phyloP scores from a whole-genome alignment of 2,797 vertebrate species.

The Phoeniculus purpureus region DNA sequence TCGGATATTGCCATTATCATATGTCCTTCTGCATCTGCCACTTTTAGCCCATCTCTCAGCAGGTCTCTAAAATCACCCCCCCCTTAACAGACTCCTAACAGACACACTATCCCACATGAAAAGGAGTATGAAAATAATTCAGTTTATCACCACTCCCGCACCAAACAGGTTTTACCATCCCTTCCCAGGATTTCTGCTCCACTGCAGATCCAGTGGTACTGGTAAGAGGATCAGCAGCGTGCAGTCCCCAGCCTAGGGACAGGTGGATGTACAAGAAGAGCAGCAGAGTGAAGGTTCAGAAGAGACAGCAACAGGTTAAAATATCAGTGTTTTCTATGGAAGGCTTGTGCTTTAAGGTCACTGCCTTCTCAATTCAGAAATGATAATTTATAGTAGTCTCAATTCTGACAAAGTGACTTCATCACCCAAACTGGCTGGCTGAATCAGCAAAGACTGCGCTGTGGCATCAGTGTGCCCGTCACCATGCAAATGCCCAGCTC shows the following conservation, averaged over 20 bases:
- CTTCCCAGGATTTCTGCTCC: background rate
- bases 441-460: rapidly evolving
- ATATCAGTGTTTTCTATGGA: background rate
- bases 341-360: background rate
- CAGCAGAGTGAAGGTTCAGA: background rate
- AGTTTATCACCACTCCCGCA: background rate
- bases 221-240: background rate
- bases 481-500: background rate
- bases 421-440: background rate
- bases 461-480: rapidly evolving
- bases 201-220: rapidly evolving
- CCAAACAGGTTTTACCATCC: background rate
- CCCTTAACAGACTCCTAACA: background rate
- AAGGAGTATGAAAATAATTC: background rate
- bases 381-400: background rate
- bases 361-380: background rate
- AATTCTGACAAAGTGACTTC: background rate
- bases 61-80: background rate
- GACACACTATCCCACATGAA: background rate
- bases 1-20: rapidly evolving
- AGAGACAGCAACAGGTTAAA: background rate
- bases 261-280: background rate
- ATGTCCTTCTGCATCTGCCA: background rate
- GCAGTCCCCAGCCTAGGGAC: background rate
- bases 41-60: background rate